Evolutionary conservation across 2,797 vertebrate genomes (phyloP).

Genomic region (Novumbra hubbsi): DNA sequence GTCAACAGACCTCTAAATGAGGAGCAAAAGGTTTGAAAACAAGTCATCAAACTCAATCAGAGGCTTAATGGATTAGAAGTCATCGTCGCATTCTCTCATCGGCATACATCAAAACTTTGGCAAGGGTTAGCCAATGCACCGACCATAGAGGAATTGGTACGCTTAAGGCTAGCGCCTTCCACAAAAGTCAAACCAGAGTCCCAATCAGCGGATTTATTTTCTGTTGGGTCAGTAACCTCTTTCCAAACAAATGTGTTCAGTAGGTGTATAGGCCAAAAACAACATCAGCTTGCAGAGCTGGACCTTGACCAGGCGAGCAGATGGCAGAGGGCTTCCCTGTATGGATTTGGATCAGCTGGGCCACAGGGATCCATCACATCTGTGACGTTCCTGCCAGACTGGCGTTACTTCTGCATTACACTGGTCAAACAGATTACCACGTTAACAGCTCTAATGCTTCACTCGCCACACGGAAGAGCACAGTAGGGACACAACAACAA

Average conservation of each 20-base stretch:
- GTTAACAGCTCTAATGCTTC: background rate
- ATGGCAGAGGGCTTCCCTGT: slow-evolving; percentile 4
- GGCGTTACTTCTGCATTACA: background rate
- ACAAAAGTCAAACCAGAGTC: background rate
- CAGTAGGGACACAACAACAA: background rate
- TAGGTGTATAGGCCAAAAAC: background rate
- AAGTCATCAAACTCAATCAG: background rate
- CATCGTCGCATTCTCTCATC: background rate
- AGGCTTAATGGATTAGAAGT: background rate
- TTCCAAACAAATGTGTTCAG: background rate
- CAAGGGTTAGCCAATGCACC: background rate
- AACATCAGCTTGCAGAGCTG: background rate
- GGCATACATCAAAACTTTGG: background rate
- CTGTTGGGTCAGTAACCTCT: background rate
- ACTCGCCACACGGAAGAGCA: background rate
- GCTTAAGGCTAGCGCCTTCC: background rate
- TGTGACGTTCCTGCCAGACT: background rate
- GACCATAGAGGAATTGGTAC: background rate
- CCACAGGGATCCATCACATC: background rate
- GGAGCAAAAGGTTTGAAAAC: background rate
- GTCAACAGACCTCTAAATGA: background rate
- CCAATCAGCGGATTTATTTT: background rate
- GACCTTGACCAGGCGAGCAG: background rate
- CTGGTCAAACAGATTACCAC: background rate
- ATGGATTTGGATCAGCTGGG: background rate